Evolutionary conservation across 2,888 invertebrate genomes (phyloP).

Genomic region (Amblyteles armatorius): DNA sequence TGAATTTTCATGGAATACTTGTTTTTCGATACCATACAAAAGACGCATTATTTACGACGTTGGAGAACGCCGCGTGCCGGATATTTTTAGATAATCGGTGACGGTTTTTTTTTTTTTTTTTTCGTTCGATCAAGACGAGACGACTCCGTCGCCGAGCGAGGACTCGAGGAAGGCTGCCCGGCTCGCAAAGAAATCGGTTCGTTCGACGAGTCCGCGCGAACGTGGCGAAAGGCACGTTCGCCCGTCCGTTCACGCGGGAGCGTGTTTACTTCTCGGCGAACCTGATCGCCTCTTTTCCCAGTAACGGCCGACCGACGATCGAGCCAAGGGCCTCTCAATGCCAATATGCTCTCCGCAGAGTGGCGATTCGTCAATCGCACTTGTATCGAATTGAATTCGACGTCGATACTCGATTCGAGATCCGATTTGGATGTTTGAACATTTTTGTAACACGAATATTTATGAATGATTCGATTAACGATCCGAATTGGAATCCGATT

Average conservation of each 20-base stretch:
- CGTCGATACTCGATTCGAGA: too few species aligned
- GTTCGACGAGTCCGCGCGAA: slow-evolving; percentile 22
- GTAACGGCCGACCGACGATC: slow-evolving; percentile 1
- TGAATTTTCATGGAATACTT: neutral
- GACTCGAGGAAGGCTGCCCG: slow-evolving; percentile 21
- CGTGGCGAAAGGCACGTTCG: slow-evolving; percentile 61
- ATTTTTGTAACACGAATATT: too few species aligned
- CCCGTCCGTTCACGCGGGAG: slow-evolving; percentile 5
- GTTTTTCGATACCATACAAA: neutral
- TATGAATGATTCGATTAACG: too few species aligned
- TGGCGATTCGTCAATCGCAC: too few species aligned
- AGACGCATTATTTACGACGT: neutral
- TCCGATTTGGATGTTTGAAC: too few species aligned
- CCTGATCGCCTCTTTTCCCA: slow-evolving; percentile 33
- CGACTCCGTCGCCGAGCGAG: neutral
- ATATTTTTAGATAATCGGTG: neutral
- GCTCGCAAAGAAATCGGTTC: slow-evolving; percentile 20
- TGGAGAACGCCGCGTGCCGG: neutral
- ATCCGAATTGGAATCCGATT: too few species aligned
- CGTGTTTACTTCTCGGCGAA: slow-evolving; percentile 31
- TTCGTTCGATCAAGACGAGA: neutral
- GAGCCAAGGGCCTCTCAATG: slow-evolving; percentile 32
- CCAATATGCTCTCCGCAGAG: neutral
- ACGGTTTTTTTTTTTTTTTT: neutral
- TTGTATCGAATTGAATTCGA: too few species aligned